phyloP scores from a whole-genome alignment of 2,113 vertebrate genomes.

The Orthonyx spaldingii region DNA sequence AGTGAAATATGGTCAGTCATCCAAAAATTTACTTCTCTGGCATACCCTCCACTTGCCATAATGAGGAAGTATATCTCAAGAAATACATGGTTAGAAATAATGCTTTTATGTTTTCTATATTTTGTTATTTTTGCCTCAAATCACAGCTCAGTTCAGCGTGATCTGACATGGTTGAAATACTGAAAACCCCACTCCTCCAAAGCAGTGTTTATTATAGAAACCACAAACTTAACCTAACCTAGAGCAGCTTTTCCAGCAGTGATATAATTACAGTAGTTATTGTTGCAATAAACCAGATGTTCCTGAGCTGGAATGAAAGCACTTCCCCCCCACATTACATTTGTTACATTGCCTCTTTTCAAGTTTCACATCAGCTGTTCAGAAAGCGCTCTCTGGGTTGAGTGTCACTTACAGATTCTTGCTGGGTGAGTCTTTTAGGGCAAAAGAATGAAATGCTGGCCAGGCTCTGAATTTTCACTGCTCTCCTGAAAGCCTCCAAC shows the following conservation, averaged over 20 bases:
- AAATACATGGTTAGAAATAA: constrained; percentile 37
- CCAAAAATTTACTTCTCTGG: constrained; percentile 24
- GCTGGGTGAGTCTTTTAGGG: not conserved
- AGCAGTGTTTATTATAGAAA: constrained; percentile 66
- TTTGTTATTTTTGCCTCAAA: constrained; percentile 61
- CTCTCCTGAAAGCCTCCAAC: not conserved
- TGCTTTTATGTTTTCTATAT: constrained; percentile 44
- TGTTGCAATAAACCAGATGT: constrained; percentile 73
- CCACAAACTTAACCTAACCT: constrained; percentile 64
- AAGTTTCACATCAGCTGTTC: constrained; percentile 67
- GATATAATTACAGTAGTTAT: constrained; percentile 71
- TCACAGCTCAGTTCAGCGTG: constrained; percentile 39
- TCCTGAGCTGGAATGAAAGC: constrained; percentile 53
- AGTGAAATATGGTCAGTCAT: constrained; percentile 7
- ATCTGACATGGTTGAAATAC: constrained; percentile 50
- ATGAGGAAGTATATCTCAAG: constrained; percentile 28
- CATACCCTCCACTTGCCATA: not conserved
- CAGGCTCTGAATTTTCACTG: not conserved
- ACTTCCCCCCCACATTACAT: constrained; percentile 7
- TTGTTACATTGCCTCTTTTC: constrained; percentile 60
- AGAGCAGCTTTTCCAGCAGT: constrained; percentile 62
- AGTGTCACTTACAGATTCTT: constrained; percentile 54
- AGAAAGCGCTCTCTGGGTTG: constrained; percentile 22
- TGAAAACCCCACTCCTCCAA: constrained; percentile 36
- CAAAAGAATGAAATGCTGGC: not conserved